phyloP scores from a whole-genome alignment of 2,113 vertebrate genomes.

The Mormyrus iriodes region DNA sequence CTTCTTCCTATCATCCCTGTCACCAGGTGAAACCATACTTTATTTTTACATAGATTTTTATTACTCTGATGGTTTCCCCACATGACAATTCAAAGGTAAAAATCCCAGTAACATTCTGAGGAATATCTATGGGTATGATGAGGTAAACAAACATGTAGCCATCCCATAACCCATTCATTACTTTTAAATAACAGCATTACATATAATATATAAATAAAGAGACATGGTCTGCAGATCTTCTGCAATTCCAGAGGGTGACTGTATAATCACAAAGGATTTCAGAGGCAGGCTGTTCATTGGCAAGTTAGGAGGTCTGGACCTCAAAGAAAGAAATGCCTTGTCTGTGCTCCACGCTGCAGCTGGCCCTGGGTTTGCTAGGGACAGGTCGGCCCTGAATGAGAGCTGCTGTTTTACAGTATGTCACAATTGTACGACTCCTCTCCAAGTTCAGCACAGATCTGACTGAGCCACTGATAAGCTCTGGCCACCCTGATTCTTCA shows the following conservation, averaged over 20 bases:
- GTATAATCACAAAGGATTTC: conserved; percentile 65
- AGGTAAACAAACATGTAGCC: neutral
- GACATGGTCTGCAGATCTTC: conserved; percentile 45
- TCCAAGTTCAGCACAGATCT: conserved; percentile 70
- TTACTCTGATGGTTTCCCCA: neutral
- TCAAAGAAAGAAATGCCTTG: conserved; percentile 74
- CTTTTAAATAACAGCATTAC: conserved; percentile 30
- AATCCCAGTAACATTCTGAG: conserved; percentile 16
- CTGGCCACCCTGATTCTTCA: conserved; percentile 75
- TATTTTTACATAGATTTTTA: neutral
- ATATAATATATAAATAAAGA: conserved; percentile 56
- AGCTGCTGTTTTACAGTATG: conserved; percentile 75
- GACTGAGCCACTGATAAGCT: conserved; percentile 70
- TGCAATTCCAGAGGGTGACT: conserved; percentile 48
- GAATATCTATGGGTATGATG: neutral
- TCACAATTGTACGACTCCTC: conserved; percentile 74
- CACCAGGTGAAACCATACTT: neutral
- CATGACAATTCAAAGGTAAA: neutral
- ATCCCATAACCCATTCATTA: neutral
- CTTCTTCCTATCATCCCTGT: neutral
- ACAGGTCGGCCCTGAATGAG: conserved; percentile 70
- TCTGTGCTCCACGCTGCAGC: conserved; percentile 69
- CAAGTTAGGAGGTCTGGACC: conserved; percentile 68
- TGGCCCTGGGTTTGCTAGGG: conserved; percentile 63
- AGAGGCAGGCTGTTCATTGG: conserved; percentile 63